Evolutionary conservation across 92 coral and sea anemone species (phyloP), one percentile per base, ranked within the genome.

Genomic region (Phenganax subtilis): DNA sequence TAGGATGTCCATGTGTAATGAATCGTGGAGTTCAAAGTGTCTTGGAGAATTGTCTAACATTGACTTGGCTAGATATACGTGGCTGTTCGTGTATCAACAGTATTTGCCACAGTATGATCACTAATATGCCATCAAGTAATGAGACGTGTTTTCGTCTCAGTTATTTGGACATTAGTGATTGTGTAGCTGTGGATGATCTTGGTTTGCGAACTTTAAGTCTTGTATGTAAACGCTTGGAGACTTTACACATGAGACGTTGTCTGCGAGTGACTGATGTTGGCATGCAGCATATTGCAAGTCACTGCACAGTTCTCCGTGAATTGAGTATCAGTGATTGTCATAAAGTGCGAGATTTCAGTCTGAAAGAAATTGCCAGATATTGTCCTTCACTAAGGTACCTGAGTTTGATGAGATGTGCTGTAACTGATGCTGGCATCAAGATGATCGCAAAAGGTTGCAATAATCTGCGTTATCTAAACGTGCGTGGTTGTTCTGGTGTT

Each of bases 141-240:
- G 88, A 88, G 51, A 91, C 96, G 29, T 82, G 86, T 72, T 89
- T 85, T 72, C 90, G 85, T 80, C 76, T 94, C 71, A 89, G 82
- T 57, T 88, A 92, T 68, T 87, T 94, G 86, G 97, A 94, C 78
- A 71, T 94, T 64, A 92, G 97, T 86, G 98, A 94, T 75, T 94
- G 98, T 86, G 97, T 92, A 11, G 98, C 98, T 71, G 92, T 94
- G 84, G 98, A 94, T 86, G 98, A 94, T 84, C 71, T 94, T 56
- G 98, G 98, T 53, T 79, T 94, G 55, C 63, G 98, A 78, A 88
- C 89, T 15, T 86, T 94, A 65, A 92, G 98, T 0, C 87, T 94
- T 47, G 90, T 89, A 29, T 94, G 98, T 78, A 85, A 90, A 1
- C 74, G 90, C 66, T 90, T 94, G 51, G 98, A 94, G 56, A 90